Percentiles rank a stretch among this genome's conserved stretches.
These are phyloP conservation scores for Pseudotriccus pelzelni DNA, from an alignment of 2,797 vertebrate species.

Conservation along the genomic window DNA sequence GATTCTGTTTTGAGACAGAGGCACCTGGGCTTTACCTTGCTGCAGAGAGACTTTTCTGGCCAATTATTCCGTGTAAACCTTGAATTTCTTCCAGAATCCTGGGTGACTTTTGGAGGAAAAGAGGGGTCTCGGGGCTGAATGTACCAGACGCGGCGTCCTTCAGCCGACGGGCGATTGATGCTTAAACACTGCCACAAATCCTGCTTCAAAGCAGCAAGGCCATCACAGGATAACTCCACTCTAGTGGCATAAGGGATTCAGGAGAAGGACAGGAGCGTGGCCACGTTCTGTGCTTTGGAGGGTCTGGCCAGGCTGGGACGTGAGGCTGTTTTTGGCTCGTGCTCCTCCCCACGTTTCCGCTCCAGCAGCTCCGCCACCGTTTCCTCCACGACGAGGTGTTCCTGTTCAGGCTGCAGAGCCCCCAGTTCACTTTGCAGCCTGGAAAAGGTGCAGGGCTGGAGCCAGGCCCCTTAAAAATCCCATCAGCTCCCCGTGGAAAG, in stretches of 20 bases:
- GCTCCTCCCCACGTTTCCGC: not conserved
- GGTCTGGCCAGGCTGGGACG: not conserved
- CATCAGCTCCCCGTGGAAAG: rapidly evolving
- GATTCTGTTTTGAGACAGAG: not conserved
- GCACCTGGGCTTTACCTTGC: not conserved
- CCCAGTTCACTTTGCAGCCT: not conserved
- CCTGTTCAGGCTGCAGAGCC: not conserved
- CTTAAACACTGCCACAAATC: not conserved
- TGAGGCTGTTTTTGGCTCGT: not conserved
- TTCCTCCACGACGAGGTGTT: not conserved
- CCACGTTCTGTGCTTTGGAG: not conserved
- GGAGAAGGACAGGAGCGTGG: not conserved
- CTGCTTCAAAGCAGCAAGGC: not conserved
- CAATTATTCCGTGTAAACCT: not conserved
- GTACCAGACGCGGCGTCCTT: not conserved
- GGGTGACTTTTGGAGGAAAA: not conserved
- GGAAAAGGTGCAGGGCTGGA: not conserved
- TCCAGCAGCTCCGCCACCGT: not conserved
- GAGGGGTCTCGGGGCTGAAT: not conserved
- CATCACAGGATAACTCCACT: not conserved
- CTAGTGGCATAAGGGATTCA: not conserved
- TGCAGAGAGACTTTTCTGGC: not conserved
- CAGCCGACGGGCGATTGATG: not conserved
- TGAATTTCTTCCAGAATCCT: conserved; percentile 4
- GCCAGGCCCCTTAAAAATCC: not conserved